phyloP scores from a whole-genome alignment of 92 coral and sea anemone genomes.

The Bergia sp. region DNA sequence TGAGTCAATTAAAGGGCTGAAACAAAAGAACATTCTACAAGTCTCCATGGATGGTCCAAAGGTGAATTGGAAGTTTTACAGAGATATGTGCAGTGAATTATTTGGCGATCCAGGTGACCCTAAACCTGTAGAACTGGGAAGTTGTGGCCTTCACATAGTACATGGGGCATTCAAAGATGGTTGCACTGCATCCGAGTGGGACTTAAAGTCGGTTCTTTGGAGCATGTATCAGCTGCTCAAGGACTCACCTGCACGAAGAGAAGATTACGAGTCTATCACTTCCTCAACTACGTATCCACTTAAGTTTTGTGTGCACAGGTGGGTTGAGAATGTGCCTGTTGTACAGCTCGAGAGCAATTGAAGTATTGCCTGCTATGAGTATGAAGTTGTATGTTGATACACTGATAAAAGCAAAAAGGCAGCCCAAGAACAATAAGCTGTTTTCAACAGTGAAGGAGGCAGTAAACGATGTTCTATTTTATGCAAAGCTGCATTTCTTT shows the following conservation, averaged over 20 bases:
- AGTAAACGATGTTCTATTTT: constrained; percentile 51
- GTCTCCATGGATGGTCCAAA: constrained; percentile 36
- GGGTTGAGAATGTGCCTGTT: constrained; percentile 48
- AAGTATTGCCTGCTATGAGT: constrained; percentile 43
- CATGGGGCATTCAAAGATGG: constrained; percentile 50
- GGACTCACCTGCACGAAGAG: constrained; percentile 56
- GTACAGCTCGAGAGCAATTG: constrained; percentile 48
- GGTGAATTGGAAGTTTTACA: constrained; percentile 43
- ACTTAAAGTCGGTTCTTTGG: constrained; percentile 43
- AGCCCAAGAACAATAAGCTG: constrained; percentile 48
- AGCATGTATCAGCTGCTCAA: constrained; percentile 49
- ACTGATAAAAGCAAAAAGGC: constrained; percentile 31
- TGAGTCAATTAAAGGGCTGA: constrained; percentile 33
- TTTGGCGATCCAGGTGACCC: constrained; percentile 38
- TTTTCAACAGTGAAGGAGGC: constrained; percentile 60
- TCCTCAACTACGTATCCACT: constrained; percentile 39
- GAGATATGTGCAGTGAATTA: constrained; percentile 27
- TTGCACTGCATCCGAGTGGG: constrained; percentile 47
- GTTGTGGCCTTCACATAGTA: constrained; percentile 54
- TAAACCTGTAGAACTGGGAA: constrained; percentile 48
- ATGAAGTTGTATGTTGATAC: constrained; percentile 49
- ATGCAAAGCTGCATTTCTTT: constrained; percentile 58
- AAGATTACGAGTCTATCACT: constrained; percentile 49
- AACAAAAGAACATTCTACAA: constrained; percentile 32
- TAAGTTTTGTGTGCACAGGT: constrained; percentile 43